Base-by-base conservation (phyloP, 2,888 invertebrate species). In the Imbricaverruca yamaguchii region DNA sequence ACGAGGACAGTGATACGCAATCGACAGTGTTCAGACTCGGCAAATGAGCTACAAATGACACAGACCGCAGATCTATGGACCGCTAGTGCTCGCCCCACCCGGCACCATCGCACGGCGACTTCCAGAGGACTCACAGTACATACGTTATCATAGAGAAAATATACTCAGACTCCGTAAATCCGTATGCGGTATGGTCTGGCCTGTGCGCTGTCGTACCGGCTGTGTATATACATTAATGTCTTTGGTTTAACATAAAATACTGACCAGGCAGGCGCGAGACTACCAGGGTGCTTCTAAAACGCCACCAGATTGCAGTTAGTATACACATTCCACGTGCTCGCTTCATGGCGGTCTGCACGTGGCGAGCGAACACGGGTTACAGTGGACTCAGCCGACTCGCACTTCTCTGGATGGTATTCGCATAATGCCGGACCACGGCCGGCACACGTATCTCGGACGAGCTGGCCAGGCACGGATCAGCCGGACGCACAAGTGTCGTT, bases 201-300 rank as follows among this genome's bases (percentile, higher is more conserved):
- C 12, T 18, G 12, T 55, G 69, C 69, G 69, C 74, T 74, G 53
- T 21, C 3, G 74, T 55, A 21, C 74, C 69, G 53, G 74, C 18
- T 21, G 21, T 23, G 0, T 55, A 74, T 55, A 18, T 55, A 74
- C 21, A 74, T n/a, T 21, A 21, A 53, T 55, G 21, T 74, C 53
- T 74, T 74, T 74, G 55, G 55, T 55, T 74, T 74, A 55, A 74
- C 55, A 53, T 55, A 55, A 55, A 74, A 74, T 55, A 74, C 53
- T 55, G 55, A 74, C 74, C 55, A 53, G 53, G 74, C 21, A 11
- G 8, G 18, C 21, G 55, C 23, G 55, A 53, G 21, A 74, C 18
- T 18, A 18, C 53, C 21, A 21, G 74, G 21, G 15, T 15, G 21
- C 74, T 7, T 23, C 21, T 55, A 55, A 74, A 74, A 74, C 21